Conservation (phyloP, 2,888 invertebrate genomes). For the Periphyllus acericola region DNA sequence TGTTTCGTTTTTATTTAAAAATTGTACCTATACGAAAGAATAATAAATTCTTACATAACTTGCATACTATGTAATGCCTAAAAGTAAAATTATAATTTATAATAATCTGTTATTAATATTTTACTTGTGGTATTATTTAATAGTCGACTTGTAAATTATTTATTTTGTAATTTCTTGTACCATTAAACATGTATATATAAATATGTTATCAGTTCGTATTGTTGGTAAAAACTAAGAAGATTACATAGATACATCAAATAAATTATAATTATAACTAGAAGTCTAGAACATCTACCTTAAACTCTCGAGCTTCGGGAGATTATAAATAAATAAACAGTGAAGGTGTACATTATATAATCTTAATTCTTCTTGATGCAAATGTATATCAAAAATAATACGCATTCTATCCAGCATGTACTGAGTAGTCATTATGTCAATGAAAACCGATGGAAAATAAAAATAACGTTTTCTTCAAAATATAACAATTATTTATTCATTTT, state of each 20-base stretch:
- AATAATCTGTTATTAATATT: too few species aligned
- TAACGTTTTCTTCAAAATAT: too few species aligned
- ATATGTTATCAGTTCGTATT: too few species aligned
- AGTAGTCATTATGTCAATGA: background rate
- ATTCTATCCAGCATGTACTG: background rate
- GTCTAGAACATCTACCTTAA: background rate
- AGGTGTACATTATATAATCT: background rate
- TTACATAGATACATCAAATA: too few species aligned
- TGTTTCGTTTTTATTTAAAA: conserved; percentile 12
- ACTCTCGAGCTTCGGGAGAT: background rate
- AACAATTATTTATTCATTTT: too few species aligned
- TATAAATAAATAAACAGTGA: background rate
- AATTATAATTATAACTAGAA: background rate
- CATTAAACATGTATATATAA: too few species aligned
- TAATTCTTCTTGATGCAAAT: background rate
- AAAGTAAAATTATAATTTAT: too few species aligned
- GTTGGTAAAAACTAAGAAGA: too few species aligned
- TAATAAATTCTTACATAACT: background rate
- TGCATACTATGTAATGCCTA: background rate
- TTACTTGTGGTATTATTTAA: too few species aligned
- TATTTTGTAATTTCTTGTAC: too few species aligned
- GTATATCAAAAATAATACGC: background rate
- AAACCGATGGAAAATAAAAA: too few species aligned
- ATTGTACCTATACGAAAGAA: background rate
- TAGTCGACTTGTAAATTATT: too few species aligned